Conservation (phyloP, 2,888 invertebrate species). For the Leptarthrus brevirostris region DNA sequence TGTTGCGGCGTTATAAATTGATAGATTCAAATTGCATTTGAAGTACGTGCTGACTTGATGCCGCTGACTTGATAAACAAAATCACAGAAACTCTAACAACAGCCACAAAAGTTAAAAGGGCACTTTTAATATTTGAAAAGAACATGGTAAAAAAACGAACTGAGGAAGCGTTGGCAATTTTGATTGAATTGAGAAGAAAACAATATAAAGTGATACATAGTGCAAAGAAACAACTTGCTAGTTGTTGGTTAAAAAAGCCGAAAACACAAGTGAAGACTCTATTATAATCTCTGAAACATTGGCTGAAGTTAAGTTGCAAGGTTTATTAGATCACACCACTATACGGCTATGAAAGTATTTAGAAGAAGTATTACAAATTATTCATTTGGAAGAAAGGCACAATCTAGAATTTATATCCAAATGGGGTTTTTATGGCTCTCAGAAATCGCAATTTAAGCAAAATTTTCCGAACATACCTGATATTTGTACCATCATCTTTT, state of each 20-base stretch:
- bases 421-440: conserved; percentile 58
- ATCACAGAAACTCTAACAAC: no score
- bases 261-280: background rate
- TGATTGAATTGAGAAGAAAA: background rate
- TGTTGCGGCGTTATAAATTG: no score
- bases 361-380: conserved; percentile 3
- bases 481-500: conserved; percentile 55
- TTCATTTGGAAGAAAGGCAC: background rate
- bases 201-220: conserved; percentile 8
- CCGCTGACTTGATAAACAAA: no score
- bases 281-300: background rate
- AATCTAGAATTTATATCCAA: conserved; percentile 48
- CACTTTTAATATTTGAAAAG: background rate
- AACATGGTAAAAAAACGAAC: background rate
- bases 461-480: conserved; percentile 52
- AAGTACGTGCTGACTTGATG: no score
- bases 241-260: background rate
- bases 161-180: background rate
- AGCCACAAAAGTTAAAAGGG: no score
- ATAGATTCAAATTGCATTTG: no score
- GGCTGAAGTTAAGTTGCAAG: conserved; percentile 11
- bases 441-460: conserved; percentile 57
- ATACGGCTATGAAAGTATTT: background rate
- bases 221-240: background rate
- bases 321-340: conserved; percentile 3